Evolutionary conservation across 2,113 vertebrate species (phyloP).

Genomic region (Scomber colias): DNA sequence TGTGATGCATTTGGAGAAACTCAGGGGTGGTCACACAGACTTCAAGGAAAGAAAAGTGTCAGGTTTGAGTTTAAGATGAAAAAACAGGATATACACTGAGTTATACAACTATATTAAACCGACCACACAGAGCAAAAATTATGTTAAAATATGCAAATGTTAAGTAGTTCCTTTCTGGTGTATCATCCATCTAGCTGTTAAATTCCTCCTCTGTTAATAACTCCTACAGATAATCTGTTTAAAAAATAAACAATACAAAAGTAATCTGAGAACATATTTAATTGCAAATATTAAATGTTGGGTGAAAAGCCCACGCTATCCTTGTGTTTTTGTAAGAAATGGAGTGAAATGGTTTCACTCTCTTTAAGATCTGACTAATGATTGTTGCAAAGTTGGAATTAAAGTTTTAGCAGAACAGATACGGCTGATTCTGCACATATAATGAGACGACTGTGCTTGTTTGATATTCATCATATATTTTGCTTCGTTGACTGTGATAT

Average conservation of each 20-base stretch:
- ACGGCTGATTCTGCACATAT: constrained; percentile 10
- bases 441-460: constrained; percentile 57
- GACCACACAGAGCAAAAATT: constrained; percentile 67
- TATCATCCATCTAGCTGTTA: constrained; percentile 8
- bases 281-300: constrained; percentile 62
- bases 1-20: constrained; percentile 34
- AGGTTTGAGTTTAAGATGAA: constrained; percentile 33
- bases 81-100: constrained; percentile 52
- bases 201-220: constrained; percentile 34
- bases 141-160: constrained; percentile 19
- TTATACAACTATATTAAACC: constrained; percentile 64
- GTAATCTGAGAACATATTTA: constrained; percentile 45
- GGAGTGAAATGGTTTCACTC: not conserved
- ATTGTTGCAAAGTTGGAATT: constrained; percentile 6
- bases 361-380: constrained; percentile 12
- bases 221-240: constrained; percentile 32
- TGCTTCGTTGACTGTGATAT: constrained; percentile 31
- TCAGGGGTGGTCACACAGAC: constrained; percentile 41
- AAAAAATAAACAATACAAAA: constrained; percentile 54
- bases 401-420: not conserved
- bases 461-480: constrained; percentile 24
- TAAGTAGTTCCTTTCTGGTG: not conserved
- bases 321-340: constrained; percentile 19
- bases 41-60: constrained; percentile 10
- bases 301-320: constrained; percentile 39